Conservation (phyloP, 2,888 invertebrate genomes). For the Eupelmus urozonus region DNA sequence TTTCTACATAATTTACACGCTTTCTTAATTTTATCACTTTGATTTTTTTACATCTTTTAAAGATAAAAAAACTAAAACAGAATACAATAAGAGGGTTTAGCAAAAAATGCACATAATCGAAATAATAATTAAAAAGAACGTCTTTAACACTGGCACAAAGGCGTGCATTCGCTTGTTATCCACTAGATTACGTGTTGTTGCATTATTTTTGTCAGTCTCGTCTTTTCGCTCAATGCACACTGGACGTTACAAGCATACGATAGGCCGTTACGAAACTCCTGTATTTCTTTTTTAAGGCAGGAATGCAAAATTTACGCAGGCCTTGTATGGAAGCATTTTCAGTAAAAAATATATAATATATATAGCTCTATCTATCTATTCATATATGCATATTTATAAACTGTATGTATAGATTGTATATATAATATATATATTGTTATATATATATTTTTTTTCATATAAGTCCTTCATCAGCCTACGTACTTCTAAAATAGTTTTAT, state of each 20-base stretch:
- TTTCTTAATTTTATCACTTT: conserved; percentile 49
- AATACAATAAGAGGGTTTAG: conserved; percentile 55
- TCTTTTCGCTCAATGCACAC: conserved; percentile 63
- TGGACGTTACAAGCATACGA: conserved; percentile 67
- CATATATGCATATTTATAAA: conserved; percentile 63
- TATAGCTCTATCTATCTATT: conserved; percentile 60
- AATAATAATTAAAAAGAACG: conserved; percentile 47
- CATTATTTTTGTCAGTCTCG: conserved; percentile 59
- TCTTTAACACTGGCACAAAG: conserved; percentile 55
- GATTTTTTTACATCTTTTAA: conserved; percentile 53
- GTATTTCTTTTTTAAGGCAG: conserved; percentile 69
- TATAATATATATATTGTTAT: conserved; percentile 56
- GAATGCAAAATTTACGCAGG: conserved; percentile 69
- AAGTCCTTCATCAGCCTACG: conserved; percentile 65
- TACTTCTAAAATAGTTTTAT: conserved; percentile 67
- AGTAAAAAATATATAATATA: conserved; percentile 66
- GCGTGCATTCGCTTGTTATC: conserved; percentile 58
- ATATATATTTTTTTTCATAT: conserved; percentile 61
- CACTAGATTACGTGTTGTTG: conserved; percentile 38
- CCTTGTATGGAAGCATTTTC: conserved; percentile 72
- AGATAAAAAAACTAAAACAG: conserved; percentile 30
- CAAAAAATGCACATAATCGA: conserved; percentile 58
- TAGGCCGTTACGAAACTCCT: conserved; percentile 72
- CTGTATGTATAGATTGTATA: conserved; percentile 58
- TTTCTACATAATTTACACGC: conserved; percentile 54